Evolutionary conservation across 2,113 vertebrate species (phyloP).

Genomic region (Tamias sibiricus): DNA sequence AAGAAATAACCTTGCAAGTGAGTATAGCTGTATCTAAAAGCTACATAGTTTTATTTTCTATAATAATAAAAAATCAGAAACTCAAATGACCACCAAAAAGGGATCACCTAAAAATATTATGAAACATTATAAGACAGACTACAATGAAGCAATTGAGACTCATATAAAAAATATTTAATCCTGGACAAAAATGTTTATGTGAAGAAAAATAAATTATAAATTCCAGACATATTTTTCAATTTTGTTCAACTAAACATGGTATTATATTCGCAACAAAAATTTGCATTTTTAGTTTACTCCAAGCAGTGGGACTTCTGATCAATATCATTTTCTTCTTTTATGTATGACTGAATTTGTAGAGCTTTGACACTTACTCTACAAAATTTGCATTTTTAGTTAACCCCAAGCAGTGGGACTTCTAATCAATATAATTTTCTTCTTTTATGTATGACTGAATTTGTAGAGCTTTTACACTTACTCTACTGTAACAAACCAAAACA

Average conservation of each 20-base stretch:
- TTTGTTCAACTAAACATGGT: background rate
- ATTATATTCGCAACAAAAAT: background rate
- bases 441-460: background rate
- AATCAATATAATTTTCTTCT: background rate
- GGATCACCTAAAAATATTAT: background rate
- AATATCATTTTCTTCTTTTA: background rate
- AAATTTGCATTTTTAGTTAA: no score
- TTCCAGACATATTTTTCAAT: constrained; percentile 19
- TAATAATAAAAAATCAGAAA: constrained; percentile 27
- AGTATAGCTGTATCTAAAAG: background rate
- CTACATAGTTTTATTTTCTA: background rate
- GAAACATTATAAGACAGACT: background rate
- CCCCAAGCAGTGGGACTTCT: background rate
- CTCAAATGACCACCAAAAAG: background rate
- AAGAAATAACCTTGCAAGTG: constrained; percentile 37
- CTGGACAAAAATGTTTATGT: background rate
- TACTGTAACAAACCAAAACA: background rate
- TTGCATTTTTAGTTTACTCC: background rate
- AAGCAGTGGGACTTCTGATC: background rate
- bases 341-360: background rate
- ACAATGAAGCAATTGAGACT: background rate
- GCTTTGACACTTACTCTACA: background rate
- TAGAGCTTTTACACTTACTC: background rate
- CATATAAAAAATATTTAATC: background rate
- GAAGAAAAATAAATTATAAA: constrained; percentile 10